Evolutionary conservation across 2,797 vertebrate species (phyloP).

Genomic region (Mastacembelus armatus): DNA sequence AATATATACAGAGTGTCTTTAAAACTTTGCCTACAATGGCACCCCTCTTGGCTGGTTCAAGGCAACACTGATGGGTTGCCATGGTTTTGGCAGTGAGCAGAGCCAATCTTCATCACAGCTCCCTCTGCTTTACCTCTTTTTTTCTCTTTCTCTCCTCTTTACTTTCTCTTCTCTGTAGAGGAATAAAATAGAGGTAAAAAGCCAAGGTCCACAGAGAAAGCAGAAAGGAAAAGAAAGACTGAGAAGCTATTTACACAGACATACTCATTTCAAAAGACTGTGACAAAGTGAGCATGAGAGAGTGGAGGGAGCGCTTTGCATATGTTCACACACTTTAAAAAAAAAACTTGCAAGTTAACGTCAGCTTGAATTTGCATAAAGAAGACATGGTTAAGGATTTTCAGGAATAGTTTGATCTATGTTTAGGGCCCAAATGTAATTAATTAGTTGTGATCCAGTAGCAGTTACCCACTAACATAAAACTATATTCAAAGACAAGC

Average conservation of each 20-base stretch:
- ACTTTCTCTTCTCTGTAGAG: constrained; percentile 50
- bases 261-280: constrained; percentile 29
- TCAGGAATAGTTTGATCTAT: background rate
- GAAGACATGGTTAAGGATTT: background rate
- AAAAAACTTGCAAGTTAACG: background rate
- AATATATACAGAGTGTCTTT: constrained; percentile 15
- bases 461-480: background rate
- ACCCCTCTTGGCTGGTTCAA: constrained; percentile 68
- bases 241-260: constrained; percentile 30
- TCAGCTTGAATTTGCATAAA: background rate
- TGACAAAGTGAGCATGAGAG: background rate
- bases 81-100: constrained; percentile 72
- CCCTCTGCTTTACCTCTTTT: constrained; percentile 33
- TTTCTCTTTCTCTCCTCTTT: constrained; percentile 36
- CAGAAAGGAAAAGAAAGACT: background rate
- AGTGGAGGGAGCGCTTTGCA: background rate
- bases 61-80: constrained; percentile 76
- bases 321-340: background rate
- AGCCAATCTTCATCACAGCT: constrained; percentile 43
- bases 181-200: constrained; percentile 44
- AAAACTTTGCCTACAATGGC: constrained; percentile 42
- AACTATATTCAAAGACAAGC: background rate
- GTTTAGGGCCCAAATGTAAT: background rate
- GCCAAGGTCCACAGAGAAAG: constrained; percentile 43
- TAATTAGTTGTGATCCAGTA: background rate